Evolutionary conservation across 2,113 vertebrate genomes (phyloP), one percentile per base, ranked within the genome.

Genomic region (Pollimyrus isidori): DNA sequence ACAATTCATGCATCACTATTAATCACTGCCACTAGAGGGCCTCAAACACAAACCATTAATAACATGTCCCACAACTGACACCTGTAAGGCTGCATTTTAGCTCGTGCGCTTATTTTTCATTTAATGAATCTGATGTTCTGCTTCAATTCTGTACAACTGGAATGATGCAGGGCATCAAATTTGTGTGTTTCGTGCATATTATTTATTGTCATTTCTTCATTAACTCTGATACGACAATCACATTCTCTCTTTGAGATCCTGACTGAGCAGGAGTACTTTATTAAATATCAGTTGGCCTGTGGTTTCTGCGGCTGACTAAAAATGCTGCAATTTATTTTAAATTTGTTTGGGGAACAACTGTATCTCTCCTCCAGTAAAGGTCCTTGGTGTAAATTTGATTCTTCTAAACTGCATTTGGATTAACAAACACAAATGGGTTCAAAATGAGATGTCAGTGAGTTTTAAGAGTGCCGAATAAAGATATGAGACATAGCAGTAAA

Each of bases 21-120:
- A 73, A 46, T 69, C 48, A 53, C 86, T 19, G 3, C 89, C 89
- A 91, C 73, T 84, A 89, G 90, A 88, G 89, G 90, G 88, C 90
- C 35, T 56, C 89, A 89, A 87, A 87, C 17, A 62, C 87, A 62
- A 7, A 58, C 35, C 53, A 85, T 58, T 84, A 30, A 53, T 50
- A 35, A 83, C 19, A 10, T 56, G 49, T 39, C 10, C 13, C 5
- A 30, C n/a, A 35, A 30, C 58, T 23, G n/a, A 15, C 48, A 30
- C 65, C 9, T 3, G 10, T 69, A 19, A 50, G 49, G 23, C 49
- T 87, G 19, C 1, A 58, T 13, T n/a, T 87, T 39, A 46, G 35
- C 39, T 65, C 11, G 3, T 50, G 7, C 13, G 45, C 21, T 56
- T 86, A 48, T 50, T 26, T 5, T 19, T 80, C 30, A 42, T 42